Conservation (phyloP, 1,140 invertebrate species). For the Drosophila orosa region DNA sequence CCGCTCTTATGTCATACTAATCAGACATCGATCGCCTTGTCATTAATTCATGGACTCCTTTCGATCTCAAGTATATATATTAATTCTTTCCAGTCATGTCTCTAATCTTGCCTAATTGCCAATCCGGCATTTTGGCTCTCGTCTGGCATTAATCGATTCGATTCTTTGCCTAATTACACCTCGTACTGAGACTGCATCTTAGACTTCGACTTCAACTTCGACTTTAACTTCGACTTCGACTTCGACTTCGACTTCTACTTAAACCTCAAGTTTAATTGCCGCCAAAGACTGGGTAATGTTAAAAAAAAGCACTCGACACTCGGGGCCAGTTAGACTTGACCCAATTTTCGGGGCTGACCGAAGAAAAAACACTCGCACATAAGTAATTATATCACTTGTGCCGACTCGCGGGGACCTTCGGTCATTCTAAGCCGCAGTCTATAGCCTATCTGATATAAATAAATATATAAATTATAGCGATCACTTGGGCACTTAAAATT, state of each 20-base stretch:
- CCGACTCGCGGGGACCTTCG: slow-evolving; percentile 30
- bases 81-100: slow-evolving; percentile 12
- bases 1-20: neutral
- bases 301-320: slow-evolving; percentile 29
- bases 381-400: slow-evolving; percentile 42
- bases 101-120: slow-evolving; percentile 7
- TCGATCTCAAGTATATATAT: neutral
- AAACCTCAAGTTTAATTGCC: slow-evolving; percentile 53
- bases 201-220: neutral
- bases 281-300: slow-evolving; percentile 14
- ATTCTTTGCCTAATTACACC: slow-evolving; percentile 40
- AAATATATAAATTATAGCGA: slow-evolving; percentile 16
- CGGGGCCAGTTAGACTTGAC: slow-evolving; percentile 69
- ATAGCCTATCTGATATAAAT: slow-evolving; percentile 1
- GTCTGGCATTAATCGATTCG: slow-evolving; percentile 25
- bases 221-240: neutral
- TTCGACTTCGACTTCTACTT: neutral
- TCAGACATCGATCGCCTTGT: neutral
- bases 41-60: neutral
- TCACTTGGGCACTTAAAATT: slow-evolving; percentile 59
- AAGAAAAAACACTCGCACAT: slow-evolving; percentile 40
- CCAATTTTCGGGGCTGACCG: slow-evolving; percentile 51
- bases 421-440: slow-evolving; percentile 43
- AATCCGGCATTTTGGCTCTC: slow-evolving; percentile 6
- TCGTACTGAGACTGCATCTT: neutral